A percentile compares a stretch with the other conserved stretches of the same genome.
Evolutionary conservation across 2,113 vertebrate species (phyloP).

Genomic region (Petromus typicus): DNA sequence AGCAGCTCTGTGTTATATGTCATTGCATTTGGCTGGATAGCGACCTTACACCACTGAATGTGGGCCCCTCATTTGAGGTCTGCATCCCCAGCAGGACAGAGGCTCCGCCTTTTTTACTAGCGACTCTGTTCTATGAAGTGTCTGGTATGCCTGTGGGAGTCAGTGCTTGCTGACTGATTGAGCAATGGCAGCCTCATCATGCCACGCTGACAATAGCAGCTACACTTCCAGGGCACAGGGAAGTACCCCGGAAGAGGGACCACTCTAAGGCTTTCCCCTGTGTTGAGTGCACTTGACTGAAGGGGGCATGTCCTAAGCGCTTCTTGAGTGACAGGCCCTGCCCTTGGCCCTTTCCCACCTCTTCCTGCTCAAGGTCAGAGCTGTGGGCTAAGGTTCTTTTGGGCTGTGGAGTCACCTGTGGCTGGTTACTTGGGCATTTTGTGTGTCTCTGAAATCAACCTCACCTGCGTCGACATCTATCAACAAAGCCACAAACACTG

Average conservation of each 20-base stretch:
- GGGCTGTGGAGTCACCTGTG: neutral
- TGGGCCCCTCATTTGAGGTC: neutral
- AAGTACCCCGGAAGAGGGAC: too few relatives aligned
- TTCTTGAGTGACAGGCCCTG: too few relatives aligned
- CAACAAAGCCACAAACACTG: too few relatives aligned
- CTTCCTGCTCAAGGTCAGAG: neutral
- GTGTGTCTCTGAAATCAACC: neutral
- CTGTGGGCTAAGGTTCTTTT: neutral
- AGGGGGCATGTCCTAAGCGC: neutral
- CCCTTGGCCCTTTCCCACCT: too few relatives aligned
- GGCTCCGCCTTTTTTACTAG: neutral
- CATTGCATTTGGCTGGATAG: accelerated
- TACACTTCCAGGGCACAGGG: accelerated
- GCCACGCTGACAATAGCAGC: neutral
- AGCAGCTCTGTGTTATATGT: accelerated
- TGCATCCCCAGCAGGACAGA: neutral
- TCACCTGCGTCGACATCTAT: accelerated
- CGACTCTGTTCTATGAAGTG: neutral
- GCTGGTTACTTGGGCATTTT: neutral
- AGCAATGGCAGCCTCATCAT: accelerated
- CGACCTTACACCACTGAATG: neutral
- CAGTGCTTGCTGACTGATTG: neutral
- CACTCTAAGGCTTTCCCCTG: neutral
- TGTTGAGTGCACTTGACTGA: accelerated
- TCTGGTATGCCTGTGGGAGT: neutral